Percentiles rank a stretch among this genome's conserved stretches.
Conservation (phyloP, 2,888 invertebrate genomes). For the Aleiodes alternator region DNA sequence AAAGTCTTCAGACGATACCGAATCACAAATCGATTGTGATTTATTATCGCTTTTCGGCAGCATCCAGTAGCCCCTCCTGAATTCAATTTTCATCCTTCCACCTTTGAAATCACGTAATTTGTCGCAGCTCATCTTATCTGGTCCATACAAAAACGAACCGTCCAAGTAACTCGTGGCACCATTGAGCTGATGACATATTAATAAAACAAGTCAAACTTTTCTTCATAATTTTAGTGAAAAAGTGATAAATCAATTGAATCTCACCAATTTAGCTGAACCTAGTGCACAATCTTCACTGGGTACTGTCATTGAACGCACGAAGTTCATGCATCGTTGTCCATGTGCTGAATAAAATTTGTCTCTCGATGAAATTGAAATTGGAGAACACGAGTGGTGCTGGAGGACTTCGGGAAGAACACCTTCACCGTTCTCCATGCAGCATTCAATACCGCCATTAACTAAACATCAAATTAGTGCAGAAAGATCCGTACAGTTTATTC, state of each 20-base stretch:
- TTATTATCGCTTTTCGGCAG: conserved; percentile 63
- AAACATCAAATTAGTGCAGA: not conserved
- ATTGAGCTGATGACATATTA: conserved; percentile 72
- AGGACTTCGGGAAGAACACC: conserved; percentile 55
- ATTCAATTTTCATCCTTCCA: conserved; percentile 75
- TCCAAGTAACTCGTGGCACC: conserved; percentile 77
- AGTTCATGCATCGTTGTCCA: conserved; percentile 79
- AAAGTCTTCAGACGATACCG: not conserved
- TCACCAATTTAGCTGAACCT: conserved; percentile 76
- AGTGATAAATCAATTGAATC: too few species aligned
- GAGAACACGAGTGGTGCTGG: conserved; percentile 74
- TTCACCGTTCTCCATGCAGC: too few species aligned
- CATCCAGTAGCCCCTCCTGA: conserved; percentile 71
- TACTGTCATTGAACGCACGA: conserved; percentile 79
- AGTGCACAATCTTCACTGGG: conserved; percentile 78
- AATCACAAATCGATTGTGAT: not conserved
- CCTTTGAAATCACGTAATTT: conserved; percentile 75
- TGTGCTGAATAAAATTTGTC: conserved; percentile 78
- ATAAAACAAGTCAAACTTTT: too few species aligned
- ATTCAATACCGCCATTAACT: too few species aligned
- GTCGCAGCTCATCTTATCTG: conserved; percentile 72
- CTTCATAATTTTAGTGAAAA: too few species aligned
- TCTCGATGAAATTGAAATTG: conserved; percentile 78
- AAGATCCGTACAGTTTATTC: not conserved
- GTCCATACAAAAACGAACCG: conserved; percentile 78